Conservation (phyloP, 1,140 invertebrate genomes). For the Spodoptera frugiperda region DNA sequence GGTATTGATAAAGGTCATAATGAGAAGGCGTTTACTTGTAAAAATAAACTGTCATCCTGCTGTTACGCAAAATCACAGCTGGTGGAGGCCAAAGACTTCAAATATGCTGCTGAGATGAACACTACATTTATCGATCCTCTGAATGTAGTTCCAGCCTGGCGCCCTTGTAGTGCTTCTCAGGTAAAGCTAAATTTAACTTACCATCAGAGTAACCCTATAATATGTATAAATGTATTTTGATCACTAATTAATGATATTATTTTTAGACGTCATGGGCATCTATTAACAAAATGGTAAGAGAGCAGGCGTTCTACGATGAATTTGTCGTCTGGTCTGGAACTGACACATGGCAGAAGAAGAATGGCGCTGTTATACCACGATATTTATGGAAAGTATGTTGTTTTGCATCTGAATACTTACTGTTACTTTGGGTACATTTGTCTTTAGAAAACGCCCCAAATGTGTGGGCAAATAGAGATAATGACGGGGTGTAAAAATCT, state of each 20-base stretch:
- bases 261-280: constrained; percentile 38
- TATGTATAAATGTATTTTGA: no score
- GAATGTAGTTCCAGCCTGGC: constrained; percentile 39
- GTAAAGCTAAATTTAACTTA: constrained; percentile 8
- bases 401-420: neutral
- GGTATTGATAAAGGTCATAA: neutral
- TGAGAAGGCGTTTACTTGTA: constrained; percentile 38
- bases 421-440: neutral
- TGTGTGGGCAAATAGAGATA: no score
- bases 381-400: constrained; percentile 49
- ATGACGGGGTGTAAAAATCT: no score
- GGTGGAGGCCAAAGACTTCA: constrained; percentile 31
- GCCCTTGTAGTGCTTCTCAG: neutral
- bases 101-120: constrained; percentile 1
- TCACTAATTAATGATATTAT: neutral
- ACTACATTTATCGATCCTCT: constrained; percentile 38
- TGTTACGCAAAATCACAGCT: constrained; percentile 39
- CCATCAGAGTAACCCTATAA: no score
- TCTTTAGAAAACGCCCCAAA: no score
- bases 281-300: constrained; percentile 21
- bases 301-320: neutral
- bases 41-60: neutral
- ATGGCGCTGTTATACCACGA: constrained; percentile 27
- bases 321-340: constrained; percentile 40
- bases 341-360: neutral